Evolutionary conservation across 2,113 vertebrate genomes (phyloP), one percentile per base, ranked within the genome.

Genomic region (Hoplias malabaricus): DNA sequence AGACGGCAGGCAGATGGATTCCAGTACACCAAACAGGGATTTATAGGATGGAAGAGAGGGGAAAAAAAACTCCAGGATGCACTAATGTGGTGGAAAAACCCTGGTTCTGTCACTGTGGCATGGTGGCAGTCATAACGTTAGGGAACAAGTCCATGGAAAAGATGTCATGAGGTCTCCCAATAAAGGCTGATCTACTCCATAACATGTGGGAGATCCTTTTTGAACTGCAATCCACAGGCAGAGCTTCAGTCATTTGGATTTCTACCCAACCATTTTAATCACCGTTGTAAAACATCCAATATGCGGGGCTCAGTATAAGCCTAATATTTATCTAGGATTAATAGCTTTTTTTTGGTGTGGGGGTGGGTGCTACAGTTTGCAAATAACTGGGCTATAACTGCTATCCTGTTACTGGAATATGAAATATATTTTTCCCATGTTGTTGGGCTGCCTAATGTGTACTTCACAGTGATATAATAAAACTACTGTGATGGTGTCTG

Each of bases 151-250:
- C 75, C 65, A 69, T 85, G 85, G 83, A 86, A 85, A 86, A 85
- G 82, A 82, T 78, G 81, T 84, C 78, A 79, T 54, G 54, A 53
- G 73, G 81, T 80, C 81, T 80, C 59, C 59, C 67, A 68, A 80
- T 83, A 85, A 84, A 83, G 75, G 54, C 42, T 73, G 74, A 82
- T 79, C 33, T 76, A 65, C 72, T 82, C 42, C 71, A 83, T 81
- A 83, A 79, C 61, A 80, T 85, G 81, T 85, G 82, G 79, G 82
- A 77, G 81, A 83, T 83, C 73, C 82, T 34, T 62, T 83, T 63
- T 80, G 79, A 85, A 78, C 79, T 81, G 16, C 16, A 42, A 43
- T 75, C 76, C 69, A 73, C 63, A 78, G 71, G 54, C 76, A 77
- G 57, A 46, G 73, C 38, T 70, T 71, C 53, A 69, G 34, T 78